Base-by-base conservation (phyloP, 2,113 vertebrate genomes). In the Neomonachus schauinslandi region DNA sequence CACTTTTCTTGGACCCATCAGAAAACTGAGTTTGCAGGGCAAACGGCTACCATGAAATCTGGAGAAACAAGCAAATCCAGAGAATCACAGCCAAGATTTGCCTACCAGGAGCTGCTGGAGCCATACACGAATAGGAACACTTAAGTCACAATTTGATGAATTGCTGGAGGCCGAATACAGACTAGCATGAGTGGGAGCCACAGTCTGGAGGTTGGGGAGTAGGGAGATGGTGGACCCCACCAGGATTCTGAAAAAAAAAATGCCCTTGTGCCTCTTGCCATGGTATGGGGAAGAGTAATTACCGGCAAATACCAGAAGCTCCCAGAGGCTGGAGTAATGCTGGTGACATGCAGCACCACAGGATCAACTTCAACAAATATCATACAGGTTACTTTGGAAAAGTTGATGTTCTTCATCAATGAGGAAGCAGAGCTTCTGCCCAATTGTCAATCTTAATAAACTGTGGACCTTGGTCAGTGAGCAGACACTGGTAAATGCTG, bases 311-410 rank as follows among this genome's bases (percentile, higher is more conserved):
- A 7, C 39, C 6, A 2, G 22, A 74, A 74, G 39, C 12, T 12
- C 3, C 6, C 39, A 74, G 22, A 74, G 10, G 12, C 39, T 39
- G 5, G 39, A 22, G 22, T 26, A 46, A 46, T 74, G 39, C 71
- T 74, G 71, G 71, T 42, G 39, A 22, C 71, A 24, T 11, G 36
- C 11, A 24, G 39, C 69, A 72, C 36, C 5, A 22, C 7, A 19
- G 65, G 67, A 71, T 36, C 67, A 39, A 39, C 39, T 26, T 26
- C 22, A 14, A 26, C 39, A 74, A 42, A 74, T 46, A 74, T 97
- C 99, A 99, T 74, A 99, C 99, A 1, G 99, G 99, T 83, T 99
- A 99, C 98, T 99, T 99, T 33, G 99, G 99, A 49, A 99, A 99
- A 98, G 99, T 99, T 91, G 99, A 99, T 83, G 99, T 99, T 31